Conservation (phyloP, 2,797 vertebrate genomes). For the Sebastes jordani region DNA sequence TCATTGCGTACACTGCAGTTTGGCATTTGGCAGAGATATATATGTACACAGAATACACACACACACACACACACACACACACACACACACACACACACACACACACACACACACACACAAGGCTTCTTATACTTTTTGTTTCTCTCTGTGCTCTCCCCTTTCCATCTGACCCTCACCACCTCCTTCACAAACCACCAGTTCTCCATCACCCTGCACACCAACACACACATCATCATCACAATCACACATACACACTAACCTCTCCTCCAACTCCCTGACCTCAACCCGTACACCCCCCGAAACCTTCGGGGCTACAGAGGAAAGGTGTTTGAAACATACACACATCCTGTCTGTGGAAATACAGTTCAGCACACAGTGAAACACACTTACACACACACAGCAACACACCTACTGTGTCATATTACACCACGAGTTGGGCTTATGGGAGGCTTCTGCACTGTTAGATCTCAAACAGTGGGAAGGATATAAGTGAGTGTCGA, state of each 20-base stretch:
- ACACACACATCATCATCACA: constrained; percentile 2
- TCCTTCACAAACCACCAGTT: constrained; percentile 29
- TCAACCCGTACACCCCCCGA: constrained; percentile 40
- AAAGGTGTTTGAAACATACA: constrained; percentile 72
- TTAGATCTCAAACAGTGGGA: constrained; percentile 63
- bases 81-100: neutral
- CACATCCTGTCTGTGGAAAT: constrained; percentile 63
- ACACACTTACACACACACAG: constrained; percentile 17
- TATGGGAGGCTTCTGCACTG: constrained; percentile 55
- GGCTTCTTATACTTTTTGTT: constrained; percentile 22
- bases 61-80: neutral
- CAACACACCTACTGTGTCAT: constrained; percentile 61
- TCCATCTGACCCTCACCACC: constrained; percentile 40
- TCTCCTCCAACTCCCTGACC: constrained; percentile 57
- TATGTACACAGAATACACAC: neutral
- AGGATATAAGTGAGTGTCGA: constrained; percentile 52
- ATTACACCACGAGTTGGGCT: constrained; percentile 53
- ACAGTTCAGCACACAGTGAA: constrained; percentile 32
- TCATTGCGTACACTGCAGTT: neutral
- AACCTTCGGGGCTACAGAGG: constrained; percentile 61
- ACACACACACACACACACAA: neutral
- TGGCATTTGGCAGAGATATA: neutral
- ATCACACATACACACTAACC: constrained; percentile 29
- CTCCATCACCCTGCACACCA: constrained; percentile 25
- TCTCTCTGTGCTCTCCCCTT: constrained; percentile 19